A percentile compares a stretch with the other conserved stretches of the same genome.
These are phyloP conservation scores for Scylla paramamosain DNA, from an alignment of 1,140 invertebrate species.

Conservation along the genomic window DNA sequence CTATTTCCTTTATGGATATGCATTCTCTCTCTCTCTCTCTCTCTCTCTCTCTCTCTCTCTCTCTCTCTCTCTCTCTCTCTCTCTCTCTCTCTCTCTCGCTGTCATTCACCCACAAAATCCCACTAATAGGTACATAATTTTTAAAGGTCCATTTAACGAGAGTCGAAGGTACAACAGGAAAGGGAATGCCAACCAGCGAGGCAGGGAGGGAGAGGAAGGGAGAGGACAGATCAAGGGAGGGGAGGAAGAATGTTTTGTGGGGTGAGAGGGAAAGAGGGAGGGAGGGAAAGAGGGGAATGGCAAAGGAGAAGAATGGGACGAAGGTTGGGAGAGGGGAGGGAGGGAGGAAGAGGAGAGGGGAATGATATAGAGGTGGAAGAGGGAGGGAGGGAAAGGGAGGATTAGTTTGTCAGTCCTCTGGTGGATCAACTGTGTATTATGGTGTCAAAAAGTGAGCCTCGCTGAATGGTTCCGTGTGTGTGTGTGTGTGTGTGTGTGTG, in stretches of 20 bases:
- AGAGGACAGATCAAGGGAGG: not conserved
- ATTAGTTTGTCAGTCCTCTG: not conserved
- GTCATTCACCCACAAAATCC: not conserved
- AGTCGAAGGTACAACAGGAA: not conserved
- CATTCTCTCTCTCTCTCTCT: not conserved
- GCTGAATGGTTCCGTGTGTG: constrained; percentile 3
- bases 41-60: not conserved
- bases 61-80: constrained; percentile 16
- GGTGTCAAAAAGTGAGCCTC: constrained; percentile 5
- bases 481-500: constrained; percentile 40
- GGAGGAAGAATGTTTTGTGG: not conserved
- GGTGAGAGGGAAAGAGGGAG: not conserved
- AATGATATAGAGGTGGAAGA: not conserved
- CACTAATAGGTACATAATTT: not conserved
- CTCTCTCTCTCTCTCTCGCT: not conserved
- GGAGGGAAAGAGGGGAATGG: not conserved
- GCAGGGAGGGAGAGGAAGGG: constrained; percentile 5
- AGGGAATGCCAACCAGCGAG: not conserved
- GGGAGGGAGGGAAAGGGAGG: not conserved
- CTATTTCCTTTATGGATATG: not conserved
- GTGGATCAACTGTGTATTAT: not conserved
- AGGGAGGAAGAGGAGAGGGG: not conserved
- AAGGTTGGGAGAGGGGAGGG: not conserved
- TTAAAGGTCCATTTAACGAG: not conserved
- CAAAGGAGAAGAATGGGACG: not conserved